These are phyloP conservation scores for Sialia sialis DNA, from an alignment of 2,113 vertebrate genomes.

Conservation along the genomic window DNA sequence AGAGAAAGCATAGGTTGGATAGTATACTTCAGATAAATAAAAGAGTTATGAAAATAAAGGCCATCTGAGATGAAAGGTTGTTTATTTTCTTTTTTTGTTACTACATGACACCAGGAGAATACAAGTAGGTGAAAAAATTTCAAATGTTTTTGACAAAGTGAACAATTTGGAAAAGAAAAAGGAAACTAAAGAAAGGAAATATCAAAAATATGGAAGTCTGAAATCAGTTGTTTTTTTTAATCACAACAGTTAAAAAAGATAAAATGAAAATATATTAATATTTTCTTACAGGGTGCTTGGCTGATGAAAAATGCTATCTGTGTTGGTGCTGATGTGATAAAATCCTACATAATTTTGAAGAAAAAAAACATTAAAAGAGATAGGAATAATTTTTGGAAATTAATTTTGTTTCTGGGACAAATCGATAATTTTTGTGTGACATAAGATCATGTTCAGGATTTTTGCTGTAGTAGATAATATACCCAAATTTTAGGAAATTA, in stretches of 20 bases:
- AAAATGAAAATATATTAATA: not conserved
- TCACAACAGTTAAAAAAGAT: not conserved
- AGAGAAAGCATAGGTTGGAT: not conserved
- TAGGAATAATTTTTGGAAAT: not conserved
- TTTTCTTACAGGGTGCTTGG: not conserved
- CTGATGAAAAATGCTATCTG: not conserved
- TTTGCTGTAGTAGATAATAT: not conserved
- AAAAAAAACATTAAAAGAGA: not conserved
- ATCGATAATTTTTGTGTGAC: not conserved
- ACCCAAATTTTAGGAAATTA: not conserved
- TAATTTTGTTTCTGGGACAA: not conserved
- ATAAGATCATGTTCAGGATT: not conserved
- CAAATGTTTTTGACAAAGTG: not conserved
- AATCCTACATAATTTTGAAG: not conserved
- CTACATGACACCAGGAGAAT: not conserved
- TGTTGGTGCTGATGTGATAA: not conserved
- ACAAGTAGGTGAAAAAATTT: not conserved
- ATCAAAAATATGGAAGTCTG: not conserved
- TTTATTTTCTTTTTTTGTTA: not conserved
- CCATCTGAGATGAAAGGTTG: not conserved
- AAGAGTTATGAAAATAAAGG: not conserved
- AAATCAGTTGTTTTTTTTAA: not conserved
- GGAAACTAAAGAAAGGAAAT: accelerated
- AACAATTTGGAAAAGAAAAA: not conserved
- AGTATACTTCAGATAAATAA: not conserved